phyloP scores from a whole-genome alignment of 2,113 vertebrate genomes.

The Plectropomus leopardus region DNA sequence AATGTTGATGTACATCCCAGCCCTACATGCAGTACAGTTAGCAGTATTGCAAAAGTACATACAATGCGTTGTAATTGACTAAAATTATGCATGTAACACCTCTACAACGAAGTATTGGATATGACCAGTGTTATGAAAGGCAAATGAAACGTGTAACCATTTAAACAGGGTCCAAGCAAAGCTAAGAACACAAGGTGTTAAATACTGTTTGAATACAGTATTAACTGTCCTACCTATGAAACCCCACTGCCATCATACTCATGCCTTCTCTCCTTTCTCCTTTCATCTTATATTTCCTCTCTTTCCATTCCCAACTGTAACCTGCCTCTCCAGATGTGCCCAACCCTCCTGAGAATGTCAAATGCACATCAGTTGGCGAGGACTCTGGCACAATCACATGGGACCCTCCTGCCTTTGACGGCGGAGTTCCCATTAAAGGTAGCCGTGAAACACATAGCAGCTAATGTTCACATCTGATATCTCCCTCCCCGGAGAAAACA shows the following conservation, averaged over 20 bases:
- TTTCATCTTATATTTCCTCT: conserved; percentile 23
- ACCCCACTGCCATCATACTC: not conserved
- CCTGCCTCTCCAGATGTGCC: conserved; percentile 88
- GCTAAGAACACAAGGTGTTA: not conserved
- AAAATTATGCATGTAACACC: not conserved
- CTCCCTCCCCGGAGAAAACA: conserved; percentile 36
- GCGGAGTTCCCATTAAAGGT: conserved; percentile 90
- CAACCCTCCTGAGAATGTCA: conserved; percentile 88
- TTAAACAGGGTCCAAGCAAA: not conserved
- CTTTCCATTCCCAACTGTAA: conserved; percentile 34
- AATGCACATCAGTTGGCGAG: conserved; percentile 89
- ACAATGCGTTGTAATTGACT: not conserved
- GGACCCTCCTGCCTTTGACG: conserved; percentile 89
- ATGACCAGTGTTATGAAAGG: not conserved
- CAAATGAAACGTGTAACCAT: not conserved
- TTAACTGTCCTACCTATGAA: not conserved
- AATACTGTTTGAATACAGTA: not conserved
- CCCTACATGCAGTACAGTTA: too few species aligned
- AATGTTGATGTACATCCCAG: too few species aligned
- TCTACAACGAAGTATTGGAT: not conserved
- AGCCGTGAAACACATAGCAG: conserved; percentile 23
- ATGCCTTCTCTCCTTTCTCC: conserved; percentile 1
- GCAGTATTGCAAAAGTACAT: not conserved
- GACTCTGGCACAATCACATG: conserved; percentile 88
- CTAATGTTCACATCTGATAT: conserved; percentile 60